Base-by-base conservation (phyloP, 1,140 invertebrate genomes). In the Calephelis nemesis region DNA sequence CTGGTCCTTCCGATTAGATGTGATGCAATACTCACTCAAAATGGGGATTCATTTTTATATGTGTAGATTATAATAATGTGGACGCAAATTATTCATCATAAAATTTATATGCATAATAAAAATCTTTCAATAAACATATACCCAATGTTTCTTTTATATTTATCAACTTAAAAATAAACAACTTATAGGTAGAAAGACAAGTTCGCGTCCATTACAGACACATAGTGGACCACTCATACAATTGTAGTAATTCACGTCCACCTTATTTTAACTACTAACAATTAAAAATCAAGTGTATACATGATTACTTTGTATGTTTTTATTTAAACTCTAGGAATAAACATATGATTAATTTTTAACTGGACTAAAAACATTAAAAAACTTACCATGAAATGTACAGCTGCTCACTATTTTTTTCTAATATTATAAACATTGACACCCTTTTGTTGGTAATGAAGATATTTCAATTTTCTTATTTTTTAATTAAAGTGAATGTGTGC, bases 221-320 rank as follows among this genome's bases (percentile, higher is more conserved):
- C 63, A 64, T 49, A 64, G 8, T 64, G 47, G 11, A 64, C 19
- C 10, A n/a, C 49, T 64, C 49, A 49, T 39, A 49, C 48, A 49
- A 12, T 49, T 6, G 19, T 47, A 49, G 8, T 48, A 64, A 30
- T 64, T 64, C 47, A 47, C 63, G 47, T 64, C 47, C 63, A 49
- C 13, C 10, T 47, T 12, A 19, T 63, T 63, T 63, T 63, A 63
- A 63, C 62, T 13, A n/a, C 45, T 39, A 73, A 73, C 70, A 58
- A 64, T 67, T 63, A 52, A 62, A 48, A 62, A 66, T 9, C 12
- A 54, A 54, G 42, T 40, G 58, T 45, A 50, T 58, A 7, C 39
- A 15, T 15, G 40, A 47, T 19, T 65, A 63, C 62, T 63, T 13
- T 47, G 12, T 13, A 7, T 63, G 4, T 6, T 47, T 63, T 47